Evolutionary conservation across 2,797 vertebrate species (phyloP), one percentile per base, ranked within the genome.

Genomic region (Macroramphosus scolopax): DNA sequence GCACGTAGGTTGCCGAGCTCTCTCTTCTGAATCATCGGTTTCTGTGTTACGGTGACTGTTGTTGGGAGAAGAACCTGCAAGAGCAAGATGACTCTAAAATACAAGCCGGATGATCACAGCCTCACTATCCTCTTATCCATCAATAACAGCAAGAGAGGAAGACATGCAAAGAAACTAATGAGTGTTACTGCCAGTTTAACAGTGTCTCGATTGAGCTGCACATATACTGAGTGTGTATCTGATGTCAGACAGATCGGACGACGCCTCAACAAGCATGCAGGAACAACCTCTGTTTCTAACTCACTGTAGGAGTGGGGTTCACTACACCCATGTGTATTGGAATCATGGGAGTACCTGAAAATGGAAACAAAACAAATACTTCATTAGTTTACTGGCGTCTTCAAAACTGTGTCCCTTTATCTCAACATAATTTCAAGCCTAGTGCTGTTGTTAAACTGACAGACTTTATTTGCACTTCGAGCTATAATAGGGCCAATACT

Each of bases 321-420:
- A 99, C 95, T 52, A 98, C 92, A 67, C 97, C 93, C 97, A 99
- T 97, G 63, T 97, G 97, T 72, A 99, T 93, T 35, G 96, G 96
- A 87, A 98, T 97, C 95, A 99, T 97, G 49, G 94, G 94, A 31
- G 97, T 95, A 52, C 96, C 97, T 99, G 77, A 16, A 71, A 60
- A 51, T 0, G 35, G 7, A 66, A 39, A 65, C 2, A 36, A 63
- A 58, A 51, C 0, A 11, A 36, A 34, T 1, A 14, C n/a, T 37
- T 30, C 4, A 28, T 2, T 22, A 6, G 20, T 4, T 22, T 22
- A 3, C 6, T 6, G 3, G 20, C 6, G 20, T 22, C 20, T 22
- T 22, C 20, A 22, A 3, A 22, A 22, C 20, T 4, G 20, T 22
- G 6, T 22, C 6, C 20, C 6, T 22, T 22, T 6, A 22, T 22